Base-by-base conservation (phyloP, 1,140 invertebrate species). In the Drosophila yakuba region DNA sequence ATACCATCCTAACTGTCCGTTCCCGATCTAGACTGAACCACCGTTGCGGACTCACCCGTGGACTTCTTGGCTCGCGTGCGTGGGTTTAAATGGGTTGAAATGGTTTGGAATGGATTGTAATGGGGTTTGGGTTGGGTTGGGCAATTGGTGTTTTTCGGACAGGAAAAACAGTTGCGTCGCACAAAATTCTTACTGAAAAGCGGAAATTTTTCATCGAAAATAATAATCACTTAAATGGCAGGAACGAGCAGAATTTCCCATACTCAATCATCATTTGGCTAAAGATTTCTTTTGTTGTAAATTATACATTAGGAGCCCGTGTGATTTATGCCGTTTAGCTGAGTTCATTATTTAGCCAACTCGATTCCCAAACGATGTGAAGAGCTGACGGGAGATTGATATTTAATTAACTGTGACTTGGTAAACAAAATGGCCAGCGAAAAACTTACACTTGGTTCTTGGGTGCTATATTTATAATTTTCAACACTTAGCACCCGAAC, bases 11-110 rank as follows among this genome's bases (percentile, higher is more conserved):
- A 38, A 5, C 23, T 10, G 58, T 55, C 48, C 50, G 36, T 38
- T 44, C 39, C 20, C 60, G 32, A 15, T 52, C 39, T 61, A 47
- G 48, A 50, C 36, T 41, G 41, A 56, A 35, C 15, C 48, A 71
- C 67, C 51, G 67, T 71, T 71, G 66, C 17, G 35, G 25, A 32
- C 32, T 32, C 32, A 32, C 35, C 23, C 17, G 20, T 62, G 41
- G 58, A 62, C 62, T 64, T 64, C 41, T 64, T 64, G 62, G 62
- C 62, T 38, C 32, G 58, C 62, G 14, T 47, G 20, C 11, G 59
- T 48, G 32, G 50, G 43, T 8, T 38, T 15, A 20, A 36, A 10
- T 57, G 38, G 25, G 20, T 17, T 52, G 15, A 2, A 17, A 3
- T 43, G 6, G 11, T 23, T 50, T 12, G 41, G 25, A 36, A 10